These are phyloP conservation scores for Machimus atricapillus DNA, from an alignment of 2,888 invertebrate species.

Conservation along the genomic window DNA sequence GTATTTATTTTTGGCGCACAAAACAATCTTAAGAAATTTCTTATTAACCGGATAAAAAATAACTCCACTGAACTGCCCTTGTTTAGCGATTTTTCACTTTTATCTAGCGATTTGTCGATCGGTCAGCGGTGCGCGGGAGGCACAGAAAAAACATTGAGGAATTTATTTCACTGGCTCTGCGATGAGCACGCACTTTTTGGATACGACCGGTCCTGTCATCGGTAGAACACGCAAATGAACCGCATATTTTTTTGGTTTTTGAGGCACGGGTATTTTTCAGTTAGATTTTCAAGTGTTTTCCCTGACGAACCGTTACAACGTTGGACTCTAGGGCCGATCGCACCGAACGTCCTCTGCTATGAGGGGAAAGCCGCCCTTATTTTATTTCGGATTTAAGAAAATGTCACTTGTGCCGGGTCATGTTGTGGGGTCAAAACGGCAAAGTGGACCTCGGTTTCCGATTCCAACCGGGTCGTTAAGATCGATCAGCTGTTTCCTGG, in stretches of 20 bases:
- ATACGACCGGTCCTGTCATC: neutral
- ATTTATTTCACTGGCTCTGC: neutral
- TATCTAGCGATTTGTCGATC: neutral
- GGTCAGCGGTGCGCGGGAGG: neutral
- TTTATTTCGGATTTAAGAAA: neutral
- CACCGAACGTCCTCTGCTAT: neutral
- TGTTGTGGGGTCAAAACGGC: neutral
- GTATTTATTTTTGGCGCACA: neutral
- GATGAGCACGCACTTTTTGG: neutral
- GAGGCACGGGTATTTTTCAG: neutral
- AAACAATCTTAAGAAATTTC: neutral
- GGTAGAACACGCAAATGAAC: neutral
- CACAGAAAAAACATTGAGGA: neutral
- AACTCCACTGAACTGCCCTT: neutral
- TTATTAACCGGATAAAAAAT: neutral
- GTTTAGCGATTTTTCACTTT: neutral
- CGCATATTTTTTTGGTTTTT: neutral
- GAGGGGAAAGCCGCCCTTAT: neutral
- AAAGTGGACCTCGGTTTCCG: neutral
- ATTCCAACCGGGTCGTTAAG: neutral
- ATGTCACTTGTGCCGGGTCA: constrained; percentile 40
- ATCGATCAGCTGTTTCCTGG: neutral
- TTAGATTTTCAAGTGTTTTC: neutral
- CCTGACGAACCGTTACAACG: neutral
- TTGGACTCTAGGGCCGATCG: neutral